phyloP scores from a whole-genome alignment of 2,888 invertebrate genomes.

The Spodoptera littoralis region DNA sequence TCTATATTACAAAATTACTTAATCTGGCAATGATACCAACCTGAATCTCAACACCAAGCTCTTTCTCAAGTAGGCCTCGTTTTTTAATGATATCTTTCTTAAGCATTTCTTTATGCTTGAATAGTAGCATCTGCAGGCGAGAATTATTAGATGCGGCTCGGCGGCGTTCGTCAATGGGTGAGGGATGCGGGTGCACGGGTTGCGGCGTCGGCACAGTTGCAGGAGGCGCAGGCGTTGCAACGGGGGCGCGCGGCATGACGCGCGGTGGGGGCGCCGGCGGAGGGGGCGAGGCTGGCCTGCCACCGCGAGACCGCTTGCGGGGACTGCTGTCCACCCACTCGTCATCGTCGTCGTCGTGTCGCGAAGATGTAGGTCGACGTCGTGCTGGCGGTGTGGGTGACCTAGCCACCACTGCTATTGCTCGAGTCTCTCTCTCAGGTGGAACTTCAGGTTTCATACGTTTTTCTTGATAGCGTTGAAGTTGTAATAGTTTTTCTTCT shows the following conservation, averaged over 20 bases:
- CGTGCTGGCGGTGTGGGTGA: constrained; percentile 72
- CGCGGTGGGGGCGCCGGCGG: constrained; percentile 66
- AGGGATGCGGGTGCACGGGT: constrained; percentile 56
- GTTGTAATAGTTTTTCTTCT: constrained; percentile 96
- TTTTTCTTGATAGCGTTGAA: constrained; percentile 95
- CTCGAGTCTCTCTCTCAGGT: constrained; percentile 75
- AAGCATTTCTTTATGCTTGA: constrained; percentile 96
- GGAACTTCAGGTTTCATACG: constrained; percentile 90
- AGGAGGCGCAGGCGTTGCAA: constrained; percentile 58
- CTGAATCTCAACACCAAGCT: constrained; percentile 96
- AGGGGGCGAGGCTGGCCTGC: constrained; percentile 60
- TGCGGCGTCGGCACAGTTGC: constrained; percentile 38
- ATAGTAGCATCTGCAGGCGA: constrained; percentile 92
- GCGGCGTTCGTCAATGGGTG: constrained; percentile 82
- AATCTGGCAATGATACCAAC: constrained; percentile 67
- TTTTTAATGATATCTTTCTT: constrained; percentile 98
- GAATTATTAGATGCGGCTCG: constrained; percentile 88
- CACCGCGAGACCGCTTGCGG: constrained; percentile 69
- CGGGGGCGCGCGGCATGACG: constrained; percentile 32
- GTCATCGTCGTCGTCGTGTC: constrained; percentile 82
- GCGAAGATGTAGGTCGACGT: constrained; percentile 70
- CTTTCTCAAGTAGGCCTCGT: constrained; percentile 95
- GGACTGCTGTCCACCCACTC: constrained; percentile 82
- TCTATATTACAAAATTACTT: background rate
- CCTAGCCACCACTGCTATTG: constrained; percentile 58